Evolutionary conservation across 1,140 invertebrate species (phyloP), one percentile per base, ranked within the genome.

Genomic region (Plectus sambesii): DNA sequence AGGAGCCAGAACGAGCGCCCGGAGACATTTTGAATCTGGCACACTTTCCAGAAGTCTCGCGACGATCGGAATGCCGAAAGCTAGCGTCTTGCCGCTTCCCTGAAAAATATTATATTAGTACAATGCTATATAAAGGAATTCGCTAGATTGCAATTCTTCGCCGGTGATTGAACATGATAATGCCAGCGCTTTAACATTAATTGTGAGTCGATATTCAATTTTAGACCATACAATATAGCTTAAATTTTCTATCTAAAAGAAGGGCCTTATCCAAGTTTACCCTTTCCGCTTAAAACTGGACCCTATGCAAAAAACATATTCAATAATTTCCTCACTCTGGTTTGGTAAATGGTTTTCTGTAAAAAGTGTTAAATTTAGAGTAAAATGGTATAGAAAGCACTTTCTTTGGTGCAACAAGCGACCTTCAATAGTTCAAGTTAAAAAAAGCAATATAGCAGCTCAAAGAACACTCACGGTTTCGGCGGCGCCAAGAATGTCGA

Each of bases 81-180:
- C 90, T 30, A 97, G 72, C 0, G 90, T 97, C 76, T 97, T 97
- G 1, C 92, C 92, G 77, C 87, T 93, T 5, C 92, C 92, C 72
- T 75, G 37, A 55, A 53, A 42, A 26, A 68, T 56, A 54, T 17
- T 19, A 60, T 29, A 44, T n/a, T 17, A 30, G 43, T 12, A 42
- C 43, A 27, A 42, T 44, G 52, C 40, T 30, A 17, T 30, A 25
- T 35, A 41, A 19, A 15, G 33, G 17, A 12, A 42, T 5, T n/a
- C 39, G 25, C 29, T 38, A 42, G 5, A 41, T 33, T 33, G 12
- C n/a, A 12, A 17, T 33, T 12, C 30, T 33, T 33, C 12, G 12
- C n/a, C 30, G n/a, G 12, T 33, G 30, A 12, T 33, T 33, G n/a
- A 33, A 33, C 12, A 33, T 12, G 30, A 33, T 12, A 33, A 33